Percentiles rank a stretch among this genome's conserved stretches.
phyloP scores from a whole-genome alignment of 2,888 invertebrate genomes.

The Rotaria macrura region DNA sequence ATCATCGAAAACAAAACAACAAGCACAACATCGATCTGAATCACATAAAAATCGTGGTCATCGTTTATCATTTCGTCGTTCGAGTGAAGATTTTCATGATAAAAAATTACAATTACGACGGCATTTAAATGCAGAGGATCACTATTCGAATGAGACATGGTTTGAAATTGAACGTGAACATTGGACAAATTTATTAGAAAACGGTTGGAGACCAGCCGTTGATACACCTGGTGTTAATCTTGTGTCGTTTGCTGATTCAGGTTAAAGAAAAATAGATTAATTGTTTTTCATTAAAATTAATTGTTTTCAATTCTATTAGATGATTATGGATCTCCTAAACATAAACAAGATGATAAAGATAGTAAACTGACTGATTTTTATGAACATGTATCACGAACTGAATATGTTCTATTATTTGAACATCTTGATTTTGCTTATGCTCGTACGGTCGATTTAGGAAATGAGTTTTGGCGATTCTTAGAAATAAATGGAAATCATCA shows the following conservation, averaged over 20 bases:
- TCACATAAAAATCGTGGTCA: background rate
- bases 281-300: background rate
- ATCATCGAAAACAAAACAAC: background rate
- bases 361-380: background rate
- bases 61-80: slow-evolving; percentile 11
- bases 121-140: background rate
- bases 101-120: background rate
- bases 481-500: background rate
- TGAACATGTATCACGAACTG: background rate
- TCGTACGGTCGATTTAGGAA: background rate
- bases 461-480: slow-evolving; percentile 10
- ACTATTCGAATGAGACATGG: background rate
- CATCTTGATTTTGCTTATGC: background rate
- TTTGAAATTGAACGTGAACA: background rate
- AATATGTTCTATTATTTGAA: background rate
- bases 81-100: background rate
- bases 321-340: background rate
- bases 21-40: background rate
- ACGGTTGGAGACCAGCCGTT: background rate
- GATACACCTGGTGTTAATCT: background rate
- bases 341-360: background rate
- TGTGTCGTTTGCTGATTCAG: background rate
- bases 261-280: background rate
- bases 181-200: slow-evolving; percentile 10
- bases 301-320: background rate